These are phyloP conservation scores for Sturmia bella DNA, from an alignment of 2,888 invertebrate genomes.

Conservation along the genomic window DNA sequence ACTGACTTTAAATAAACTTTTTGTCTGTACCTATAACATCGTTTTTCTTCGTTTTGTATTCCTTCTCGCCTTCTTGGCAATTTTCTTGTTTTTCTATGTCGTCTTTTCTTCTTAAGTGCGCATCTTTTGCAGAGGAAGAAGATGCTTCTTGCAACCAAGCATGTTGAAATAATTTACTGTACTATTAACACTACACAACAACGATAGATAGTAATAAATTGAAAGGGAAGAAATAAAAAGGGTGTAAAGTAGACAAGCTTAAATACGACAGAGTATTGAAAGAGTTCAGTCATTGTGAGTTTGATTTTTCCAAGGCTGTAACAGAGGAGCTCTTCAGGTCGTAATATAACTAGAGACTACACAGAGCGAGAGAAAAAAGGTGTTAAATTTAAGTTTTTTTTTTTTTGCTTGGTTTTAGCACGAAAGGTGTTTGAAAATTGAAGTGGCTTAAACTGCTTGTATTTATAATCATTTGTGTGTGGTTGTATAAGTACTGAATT, in stretches of 20 bases:
- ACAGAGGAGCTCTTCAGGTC: too few relatives aligned
- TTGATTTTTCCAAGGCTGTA: background rate
- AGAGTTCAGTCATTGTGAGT: background rate
- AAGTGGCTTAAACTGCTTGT: too few relatives aligned
- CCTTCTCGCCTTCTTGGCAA: slow-evolving; percentile 11
- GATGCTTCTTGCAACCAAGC: slow-evolving; percentile 41
- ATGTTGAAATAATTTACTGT: slow-evolving; percentile 66
- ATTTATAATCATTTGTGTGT: too few relatives aligned
- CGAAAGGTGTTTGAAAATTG: too few relatives aligned
- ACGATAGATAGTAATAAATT: slow-evolving; percentile 61
- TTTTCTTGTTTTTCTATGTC: slow-evolving; percentile 15
- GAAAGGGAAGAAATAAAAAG: slow-evolving; percentile 62
- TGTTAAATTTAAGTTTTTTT: too few relatives aligned
- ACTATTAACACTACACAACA: slow-evolving; percentile 63
- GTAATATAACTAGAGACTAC: too few relatives aligned
- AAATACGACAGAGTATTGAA: slow-evolving; percentile 11
- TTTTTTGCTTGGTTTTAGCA: too few relatives aligned
- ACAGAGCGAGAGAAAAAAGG: too few relatives aligned
- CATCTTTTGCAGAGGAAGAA: slow-evolving; percentile 16
- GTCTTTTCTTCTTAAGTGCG: background rate
- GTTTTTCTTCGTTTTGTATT: slow-evolving; percentile 15
- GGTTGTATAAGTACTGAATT: too few relatives aligned
- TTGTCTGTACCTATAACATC: slow-evolving; percentile 50
- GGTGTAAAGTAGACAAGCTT: slow-evolving; percentile 27
- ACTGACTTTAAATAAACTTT: slow-evolving; percentile 52